Evolutionary conservation across 2,888 invertebrate species (phyloP).

Genomic region (Tricholauxania praeusta): DNA sequence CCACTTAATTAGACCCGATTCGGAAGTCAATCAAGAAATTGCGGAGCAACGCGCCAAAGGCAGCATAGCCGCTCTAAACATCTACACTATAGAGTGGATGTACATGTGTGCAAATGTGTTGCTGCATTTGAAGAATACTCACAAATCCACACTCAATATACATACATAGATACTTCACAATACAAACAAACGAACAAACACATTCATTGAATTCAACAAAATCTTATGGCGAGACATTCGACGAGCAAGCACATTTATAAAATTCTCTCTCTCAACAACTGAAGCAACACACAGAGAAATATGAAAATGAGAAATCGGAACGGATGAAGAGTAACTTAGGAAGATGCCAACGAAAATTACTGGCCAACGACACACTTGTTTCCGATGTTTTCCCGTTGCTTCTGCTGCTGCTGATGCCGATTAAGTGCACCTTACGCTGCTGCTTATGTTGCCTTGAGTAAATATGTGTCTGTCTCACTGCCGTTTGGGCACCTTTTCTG

Average conservation of each 20-base stretch:
- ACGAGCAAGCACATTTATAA: too few relatives aligned
- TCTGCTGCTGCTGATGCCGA: not conserved
- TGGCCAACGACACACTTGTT: slow-evolving; percentile 7
- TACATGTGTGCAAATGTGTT: not conserved
- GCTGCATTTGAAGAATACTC: not conserved
- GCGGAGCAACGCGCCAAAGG: slow-evolving; percentile 7
- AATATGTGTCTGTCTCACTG: not conserved
- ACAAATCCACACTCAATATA: too few relatives aligned
- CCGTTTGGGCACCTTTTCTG: too few relatives aligned
- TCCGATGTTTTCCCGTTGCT: not conserved
- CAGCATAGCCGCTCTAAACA: not conserved
- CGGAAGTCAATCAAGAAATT: slow-evolving; percentile 36
- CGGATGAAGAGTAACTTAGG: not conserved
- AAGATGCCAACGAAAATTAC: slow-evolving; percentile 12
- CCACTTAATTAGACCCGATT: slow-evolving; percentile 35
- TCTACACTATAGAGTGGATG: not conserved
- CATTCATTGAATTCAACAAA: too few relatives aligned
- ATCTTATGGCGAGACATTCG: too few relatives aligned
- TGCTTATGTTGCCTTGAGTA: not conserved
- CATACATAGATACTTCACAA: too few relatives aligned
- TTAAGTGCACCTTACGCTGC: slow-evolving; percentile 3
- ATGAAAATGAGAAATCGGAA: slow-evolving; percentile 14
- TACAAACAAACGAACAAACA: too few relatives aligned
- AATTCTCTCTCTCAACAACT: not conserved
- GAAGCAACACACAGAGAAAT: not conserved